Conservation (phyloP, 1,140 invertebrate species). For the Leptestheria dahalacensis region DNA sequence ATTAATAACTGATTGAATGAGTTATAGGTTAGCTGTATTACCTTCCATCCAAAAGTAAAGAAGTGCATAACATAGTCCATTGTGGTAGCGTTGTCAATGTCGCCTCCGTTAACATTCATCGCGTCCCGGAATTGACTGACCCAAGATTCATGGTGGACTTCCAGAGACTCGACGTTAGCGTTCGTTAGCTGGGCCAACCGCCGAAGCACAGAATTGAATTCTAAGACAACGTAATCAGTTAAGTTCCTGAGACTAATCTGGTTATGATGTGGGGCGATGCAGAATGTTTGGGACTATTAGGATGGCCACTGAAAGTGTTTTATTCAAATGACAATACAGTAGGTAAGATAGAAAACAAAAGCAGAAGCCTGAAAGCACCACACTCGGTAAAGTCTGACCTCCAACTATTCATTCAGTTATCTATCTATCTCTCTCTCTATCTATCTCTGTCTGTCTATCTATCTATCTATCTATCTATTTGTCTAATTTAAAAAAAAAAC, state of each 20-base stretch:
- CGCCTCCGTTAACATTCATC: constrained; percentile 48
- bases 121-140: constrained; percentile 40
- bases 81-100: constrained; percentile 38
- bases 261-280: constrained; percentile 8
- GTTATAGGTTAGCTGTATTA: no score
- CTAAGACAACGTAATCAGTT: constrained; percentile 25
- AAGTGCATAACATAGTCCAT: constrained; percentile 49
- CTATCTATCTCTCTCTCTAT: no score
- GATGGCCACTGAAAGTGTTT: no score
- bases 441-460: no score
- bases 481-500: neutral
- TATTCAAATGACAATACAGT: no score
- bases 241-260: constrained; percentile 4
- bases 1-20: no score
- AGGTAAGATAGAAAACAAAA: no score
- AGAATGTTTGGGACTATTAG: no score
- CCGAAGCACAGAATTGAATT: constrained; percentile 42
- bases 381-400: no score
- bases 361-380: no score
- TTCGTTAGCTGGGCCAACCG: constrained; percentile 39
- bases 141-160: constrained; percentile 40
- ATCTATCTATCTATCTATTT: no score
- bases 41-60: constrained; percentile 46
- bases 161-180: constrained; percentile 39
- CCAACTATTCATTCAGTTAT: no score